Evolutionary conservation across 2,888 invertebrate genomes (phyloP), one percentile per base, ranked within the genome.

Genomic region (Acleris sparsana): DNA sequence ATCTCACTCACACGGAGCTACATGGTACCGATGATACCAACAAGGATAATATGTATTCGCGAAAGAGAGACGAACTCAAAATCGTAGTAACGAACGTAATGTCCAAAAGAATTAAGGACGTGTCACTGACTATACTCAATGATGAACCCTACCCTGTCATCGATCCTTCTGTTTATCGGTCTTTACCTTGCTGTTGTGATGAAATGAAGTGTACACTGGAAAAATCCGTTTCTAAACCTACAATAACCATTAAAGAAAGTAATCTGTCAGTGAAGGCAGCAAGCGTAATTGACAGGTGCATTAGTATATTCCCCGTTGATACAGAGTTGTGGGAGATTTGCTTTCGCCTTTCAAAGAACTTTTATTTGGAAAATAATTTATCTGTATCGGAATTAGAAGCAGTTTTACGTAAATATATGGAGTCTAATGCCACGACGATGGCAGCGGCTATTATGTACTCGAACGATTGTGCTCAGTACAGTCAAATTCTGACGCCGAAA

Each of bases 361-460:
- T 85, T 72, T 92, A 83, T 70, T 69, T 92, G 46, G 84, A 88
- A 9, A 90, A 92, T 69, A 73, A 85, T 69, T 75, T 92, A 68
- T 80, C 80, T 17, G 87, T 94, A 66, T 81, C 87, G 11, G 91
- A 89, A 61, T 82, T 95, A 68, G 95, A 95, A 79, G 83, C 81
- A 4, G 88, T 94, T 4, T 84, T 95, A 62, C 79, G 92, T 17
- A 93, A 94, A 68, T 93, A 94, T 63, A 93, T 94, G 88, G 88
- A 93, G 67, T 86, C 88, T 0, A 83, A 92, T 62, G 86, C 89
- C 1, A 82, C 85, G 1, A 86, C 90, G 0, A 89, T 92, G 90
- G 91, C 91, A 1, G 87, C 87, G 0, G 92, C 93, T 3, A 84
- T 93, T 5, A 86, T 93, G 89, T 92, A 86, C 70, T 91, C 92